A percentile compares a stretch with the other conserved stretches of the same genome.
Conservation (phyloP, 2,888 invertebrate species). For the Tetranychus truncatus region DNA sequence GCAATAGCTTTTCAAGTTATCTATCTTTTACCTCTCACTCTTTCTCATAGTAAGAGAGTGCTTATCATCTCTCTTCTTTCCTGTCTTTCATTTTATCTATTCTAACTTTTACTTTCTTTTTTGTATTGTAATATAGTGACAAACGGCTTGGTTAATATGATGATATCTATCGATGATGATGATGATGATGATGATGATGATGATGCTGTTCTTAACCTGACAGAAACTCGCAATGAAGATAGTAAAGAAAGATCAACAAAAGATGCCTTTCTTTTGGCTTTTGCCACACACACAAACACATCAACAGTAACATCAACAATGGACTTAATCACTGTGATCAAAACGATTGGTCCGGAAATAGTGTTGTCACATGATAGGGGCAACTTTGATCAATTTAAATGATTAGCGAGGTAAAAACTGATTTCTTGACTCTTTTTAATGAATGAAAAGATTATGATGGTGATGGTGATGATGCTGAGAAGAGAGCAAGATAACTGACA, state of each 20-base stretch:
- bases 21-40: slow-evolving; percentile 17
- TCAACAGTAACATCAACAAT: background rate
- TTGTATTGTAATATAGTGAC: slow-evolving; percentile 10
- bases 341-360: slow-evolving; percentile 1
- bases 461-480: background rate
- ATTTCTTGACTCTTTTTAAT: background rate
- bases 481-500: background rate
- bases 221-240: background rate
- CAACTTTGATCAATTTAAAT: background rate
- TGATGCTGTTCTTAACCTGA: background rate
- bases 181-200: background rate
- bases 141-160: slow-evolving; percentile 4
- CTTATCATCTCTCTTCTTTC: background rate
- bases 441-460: background rate
- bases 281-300: background rate
- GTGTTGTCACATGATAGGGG: background rate
- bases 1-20: slow-evolving; percentile 13
- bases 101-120: background rate
- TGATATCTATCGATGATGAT: background rate
- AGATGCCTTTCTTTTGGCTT: background rate
- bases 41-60: background rate
- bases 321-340: slow-evolving; percentile 1
- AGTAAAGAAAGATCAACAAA: background rate
- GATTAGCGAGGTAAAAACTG: background rate
- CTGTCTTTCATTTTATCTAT: slow-evolving; percentile 4